These are phyloP conservation scores for Ameiurus melas DNA, from an alignment of 2,113 vertebrate species.

Conservation along the genomic window DNA sequence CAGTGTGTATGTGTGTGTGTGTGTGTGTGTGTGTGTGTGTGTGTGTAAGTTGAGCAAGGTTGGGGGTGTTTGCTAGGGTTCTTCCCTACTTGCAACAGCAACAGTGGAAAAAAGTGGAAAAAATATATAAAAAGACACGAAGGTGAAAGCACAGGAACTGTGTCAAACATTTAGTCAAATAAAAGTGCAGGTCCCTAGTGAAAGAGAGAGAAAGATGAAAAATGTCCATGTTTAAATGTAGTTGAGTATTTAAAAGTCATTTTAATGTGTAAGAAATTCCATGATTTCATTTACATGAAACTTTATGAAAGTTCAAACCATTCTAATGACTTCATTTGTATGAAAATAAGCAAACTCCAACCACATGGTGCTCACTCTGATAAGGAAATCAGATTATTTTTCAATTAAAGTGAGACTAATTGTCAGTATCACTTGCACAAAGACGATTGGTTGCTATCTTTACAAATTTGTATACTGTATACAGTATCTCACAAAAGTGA, in stretches of 20 bases:
- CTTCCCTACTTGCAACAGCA: not conserved
- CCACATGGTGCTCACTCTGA: not conserved
- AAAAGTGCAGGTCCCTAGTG: not conserved
- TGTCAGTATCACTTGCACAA: not conserved
- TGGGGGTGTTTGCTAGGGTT: not conserved
- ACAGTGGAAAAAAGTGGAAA: not conserved
- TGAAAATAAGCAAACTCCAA: not conserved
- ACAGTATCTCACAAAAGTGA: too few relatives aligned
- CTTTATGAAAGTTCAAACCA: not conserved
- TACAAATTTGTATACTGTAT: not conserved
- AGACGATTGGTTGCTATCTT: not conserved
- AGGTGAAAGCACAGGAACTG: not conserved
- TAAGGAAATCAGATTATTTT: not conserved
- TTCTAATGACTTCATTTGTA: not conserved
- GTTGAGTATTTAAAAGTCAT: not conserved
- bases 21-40: not conserved
- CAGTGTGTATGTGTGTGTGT: not conserved
- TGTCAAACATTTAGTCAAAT: not conserved
- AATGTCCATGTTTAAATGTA: not conserved
- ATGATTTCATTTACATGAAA: not conserved
- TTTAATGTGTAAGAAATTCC: not conserved
- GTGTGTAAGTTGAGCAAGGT: not conserved
- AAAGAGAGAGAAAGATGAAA: not conserved
- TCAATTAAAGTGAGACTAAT: not conserved
- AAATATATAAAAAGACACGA: not conserved